Evolutionary conservation across 1,140 invertebrate species (phyloP).

Genomic region (Achatina immaculata): DNA sequence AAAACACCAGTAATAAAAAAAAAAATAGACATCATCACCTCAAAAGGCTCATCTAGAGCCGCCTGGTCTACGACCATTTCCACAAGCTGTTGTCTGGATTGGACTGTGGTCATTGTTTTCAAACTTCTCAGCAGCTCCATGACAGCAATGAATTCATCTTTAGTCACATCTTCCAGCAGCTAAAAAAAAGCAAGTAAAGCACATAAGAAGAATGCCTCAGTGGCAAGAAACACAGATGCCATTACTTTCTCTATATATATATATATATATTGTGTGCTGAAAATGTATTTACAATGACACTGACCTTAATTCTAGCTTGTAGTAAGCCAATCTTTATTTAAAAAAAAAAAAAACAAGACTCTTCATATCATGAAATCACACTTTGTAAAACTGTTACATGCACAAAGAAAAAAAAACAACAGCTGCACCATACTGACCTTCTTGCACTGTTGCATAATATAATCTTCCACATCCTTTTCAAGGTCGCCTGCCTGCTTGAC

Average conservation of each 20-base stretch:
- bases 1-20: too few relatives aligned
- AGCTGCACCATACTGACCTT: slow-evolving; percentile 76
- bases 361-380: too few relatives aligned
- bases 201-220: too few relatives aligned
- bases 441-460: slow-evolving; percentile 86
- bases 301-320: too few relatives aligned
- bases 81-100: slow-evolving; percentile 88
- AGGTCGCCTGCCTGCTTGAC: slow-evolving; percentile 85
- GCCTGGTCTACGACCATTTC: slow-evolving; percentile 87
- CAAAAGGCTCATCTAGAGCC: slow-evolving; percentile 82
- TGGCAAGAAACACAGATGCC: too few relatives aligned
- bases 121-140: slow-evolving; percentile 88
- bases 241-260: too few relatives aligned
- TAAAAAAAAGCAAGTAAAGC: slow-evolving; percentile 66
- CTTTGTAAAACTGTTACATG: too few relatives aligned
- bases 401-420: background rate
- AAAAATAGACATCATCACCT: too few relatives aligned
- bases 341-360: too few relatives aligned
- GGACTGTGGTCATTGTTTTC: slow-evolving; percentile 82
- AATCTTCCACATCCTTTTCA: slow-evolving; percentile 88
- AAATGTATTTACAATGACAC: too few relatives aligned
- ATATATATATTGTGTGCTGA: too few relatives aligned
- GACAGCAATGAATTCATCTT: slow-evolving; percentile 91
- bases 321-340: too few relatives aligned
- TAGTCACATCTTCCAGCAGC: slow-evolving; percentile 81